Conservation (phyloP, 2,113 vertebrate species). For the Arothron firmamentum region DNA sequence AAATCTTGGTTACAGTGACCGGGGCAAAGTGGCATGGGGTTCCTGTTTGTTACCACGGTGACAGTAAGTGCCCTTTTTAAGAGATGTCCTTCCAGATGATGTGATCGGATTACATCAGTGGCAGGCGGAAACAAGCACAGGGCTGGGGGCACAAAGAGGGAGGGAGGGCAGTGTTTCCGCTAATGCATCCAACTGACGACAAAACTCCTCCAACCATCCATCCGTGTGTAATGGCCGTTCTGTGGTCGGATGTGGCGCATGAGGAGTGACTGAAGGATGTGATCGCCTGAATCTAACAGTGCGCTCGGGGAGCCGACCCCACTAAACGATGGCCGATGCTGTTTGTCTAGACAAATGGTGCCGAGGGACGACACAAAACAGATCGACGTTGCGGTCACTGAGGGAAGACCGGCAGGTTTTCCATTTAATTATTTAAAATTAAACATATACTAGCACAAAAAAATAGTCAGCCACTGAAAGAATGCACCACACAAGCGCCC, state of each 20-base stretch:
- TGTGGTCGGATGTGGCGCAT: conserved; percentile 21
- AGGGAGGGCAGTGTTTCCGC: not conserved
- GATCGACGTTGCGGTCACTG: conserved; percentile 28
- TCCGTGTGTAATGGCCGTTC: no score
- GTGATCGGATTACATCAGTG: conserved; percentile 57
- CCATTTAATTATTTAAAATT: conserved; percentile 17
- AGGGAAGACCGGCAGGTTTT: conserved; percentile 22
- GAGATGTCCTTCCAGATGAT: conserved; percentile 54
- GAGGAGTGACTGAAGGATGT: conserved; percentile 44
- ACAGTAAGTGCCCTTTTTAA: conserved; percentile 53
- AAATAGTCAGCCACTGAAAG: not conserved
- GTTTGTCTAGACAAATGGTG: conserved; percentile 44
- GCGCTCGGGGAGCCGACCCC: conserved; percentile 37
- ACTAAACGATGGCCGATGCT: conserved; percentile 38
- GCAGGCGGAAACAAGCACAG: conserved; percentile 40
- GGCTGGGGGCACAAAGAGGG: conserved; percentile 9
- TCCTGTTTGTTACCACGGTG: conserved; percentile 52
- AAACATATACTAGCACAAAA: not conserved
- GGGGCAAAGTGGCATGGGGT: conserved; percentile 34
- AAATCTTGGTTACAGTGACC: conserved; percentile 29
- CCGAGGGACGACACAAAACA: conserved; percentile 10
- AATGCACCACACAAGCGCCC: no score
- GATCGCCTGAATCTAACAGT: conserved; percentile 45
- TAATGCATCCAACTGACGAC: no score
- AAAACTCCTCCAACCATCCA: no score